Evolutionary conservation across 1,140 invertebrate genomes (phyloP), one percentile per base, ranked within the genome.

Genomic region (Archegozetes longisetosus): DNA sequence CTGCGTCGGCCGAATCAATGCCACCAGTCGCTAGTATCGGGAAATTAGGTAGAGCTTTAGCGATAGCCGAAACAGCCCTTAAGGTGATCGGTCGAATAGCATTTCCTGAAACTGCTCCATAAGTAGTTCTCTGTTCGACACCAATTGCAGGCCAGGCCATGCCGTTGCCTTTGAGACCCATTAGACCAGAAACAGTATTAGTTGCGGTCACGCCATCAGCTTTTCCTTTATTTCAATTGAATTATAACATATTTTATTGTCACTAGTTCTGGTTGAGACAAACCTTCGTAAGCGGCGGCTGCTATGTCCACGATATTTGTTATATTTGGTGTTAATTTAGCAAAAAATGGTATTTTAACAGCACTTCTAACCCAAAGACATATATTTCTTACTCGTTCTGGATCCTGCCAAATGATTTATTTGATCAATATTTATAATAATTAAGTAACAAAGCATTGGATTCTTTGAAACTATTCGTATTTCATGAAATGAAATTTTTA

Each of bases 311-410:
- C 81, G 50, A 98, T 90, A 64, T 95, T 84, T 0, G 94, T 98
- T 0, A 98, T 92, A 71, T 98, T 98, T 0, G 95, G 95, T 0
- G 95, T 98, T 51, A 98, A 70, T 75, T 98, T 98, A 2, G 94
- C 81, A 74, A 98, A 98, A 74, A 98, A 86, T n/a, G 95, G 95
- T 66, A 98, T 91, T 67, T 85, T 86, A 1, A 91, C 81, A 0
- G 84, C 82, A 28, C 74, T 76, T 61, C 82, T 76, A 2, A 98
- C 87, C 93, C 93, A 98, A 55, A 76, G 73, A 3, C 90, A 87
- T 69, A 98, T 98, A 61, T 87, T 82, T 59, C 81, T 77, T 0
- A 98, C 93, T 51, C 94, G 82, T 76, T 81, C 51, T 52, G 66
- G 69, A 70, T 88, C 85, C 32, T 40, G 17, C 6, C 32, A 40